Conservation (phyloP, 2,888 invertebrate genomes). For the Drosophila maculinotata region DNA sequence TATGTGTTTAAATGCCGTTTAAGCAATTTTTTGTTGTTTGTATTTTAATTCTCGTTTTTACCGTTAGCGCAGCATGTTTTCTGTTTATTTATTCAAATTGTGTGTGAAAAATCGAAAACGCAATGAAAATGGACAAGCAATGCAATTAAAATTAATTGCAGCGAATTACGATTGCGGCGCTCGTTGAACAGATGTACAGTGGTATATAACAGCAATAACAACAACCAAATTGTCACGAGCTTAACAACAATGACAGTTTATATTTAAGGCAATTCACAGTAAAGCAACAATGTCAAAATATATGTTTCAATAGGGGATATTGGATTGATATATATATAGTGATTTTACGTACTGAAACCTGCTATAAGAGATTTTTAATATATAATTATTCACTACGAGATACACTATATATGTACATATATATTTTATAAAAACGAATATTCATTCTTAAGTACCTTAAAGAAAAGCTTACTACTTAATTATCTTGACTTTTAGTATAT, state of each 20-base stretch:
- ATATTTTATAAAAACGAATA: no score
- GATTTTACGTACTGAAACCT: no score
- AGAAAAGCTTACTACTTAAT: no score
- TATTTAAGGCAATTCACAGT: no score
- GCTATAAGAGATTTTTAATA: no score
- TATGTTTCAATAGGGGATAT: neutral
- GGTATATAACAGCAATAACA: slow-evolving; percentile 21
- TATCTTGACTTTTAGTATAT: no score
- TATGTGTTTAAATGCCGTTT: slow-evolving; percentile 70
- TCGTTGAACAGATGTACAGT: slow-evolving; percentile 29
- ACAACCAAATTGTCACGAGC: slow-evolving; percentile 6
- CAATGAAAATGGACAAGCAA: slow-evolving; percentile 66
- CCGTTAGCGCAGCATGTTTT: slow-evolving; percentile 40
- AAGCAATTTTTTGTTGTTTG: slow-evolving; percentile 30
- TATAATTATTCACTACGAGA: no score
- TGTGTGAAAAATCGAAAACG: slow-evolving; percentile 74
- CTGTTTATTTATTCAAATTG: slow-evolving; percentile 75
- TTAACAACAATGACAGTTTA: slow-evolving; percentile 4
- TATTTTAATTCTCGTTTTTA: slow-evolving; percentile 22
- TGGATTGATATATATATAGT: neutral
- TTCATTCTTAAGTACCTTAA: no score
- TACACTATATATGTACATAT: no score
- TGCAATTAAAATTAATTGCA: slow-evolving; percentile 79
- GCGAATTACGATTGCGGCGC: slow-evolving; percentile 61
- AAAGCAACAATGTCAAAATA: neutral